These are phyloP conservation scores for Notocelia uddmanniana DNA, from an alignment of 2,888 invertebrate genomes.

Conservation along the genomic window DNA sequence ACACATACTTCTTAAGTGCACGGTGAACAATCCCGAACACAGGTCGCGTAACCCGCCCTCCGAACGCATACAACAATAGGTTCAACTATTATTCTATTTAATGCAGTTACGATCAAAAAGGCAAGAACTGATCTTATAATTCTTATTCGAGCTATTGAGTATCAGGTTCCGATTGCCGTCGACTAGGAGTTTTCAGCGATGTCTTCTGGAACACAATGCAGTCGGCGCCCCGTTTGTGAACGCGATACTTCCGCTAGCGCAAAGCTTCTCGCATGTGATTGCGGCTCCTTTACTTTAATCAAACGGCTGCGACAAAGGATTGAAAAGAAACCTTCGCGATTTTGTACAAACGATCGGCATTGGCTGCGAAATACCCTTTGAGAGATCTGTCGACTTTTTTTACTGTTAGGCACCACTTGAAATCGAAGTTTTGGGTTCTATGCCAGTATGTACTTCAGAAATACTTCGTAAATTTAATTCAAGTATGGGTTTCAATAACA, in stretches of 20 bases:
- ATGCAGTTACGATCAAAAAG: constrained; percentile 15
- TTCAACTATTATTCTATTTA: constrained; percentile 21
- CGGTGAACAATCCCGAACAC: constrained; percentile 15
- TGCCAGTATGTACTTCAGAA: background rate
- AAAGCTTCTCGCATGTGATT: constrained; percentile 79
- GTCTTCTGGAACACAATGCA: constrained; percentile 69
- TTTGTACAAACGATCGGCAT: constrained; percentile 79
- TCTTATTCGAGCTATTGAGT: constrained; percentile 48
- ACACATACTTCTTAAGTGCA: background rate
- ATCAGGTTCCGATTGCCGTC: constrained; percentile 72
- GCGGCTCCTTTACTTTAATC: constrained; percentile 84
- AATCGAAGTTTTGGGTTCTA: constrained; percentile 21
- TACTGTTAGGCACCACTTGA: constrained; percentile 54
- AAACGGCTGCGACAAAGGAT: constrained; percentile 84
- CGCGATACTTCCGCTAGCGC: constrained; percentile 84
- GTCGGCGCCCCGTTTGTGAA: constrained; percentile 83
- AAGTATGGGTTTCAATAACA: constrained; percentile 52
- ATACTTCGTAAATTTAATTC: constrained; percentile 39
- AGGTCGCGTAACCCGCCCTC: constrained; percentile 14
- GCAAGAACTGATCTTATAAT: constrained; percentile 27
- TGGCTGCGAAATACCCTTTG: constrained; percentile 75
- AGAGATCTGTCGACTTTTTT: constrained; percentile 72
- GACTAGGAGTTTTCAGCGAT: constrained; percentile 64
- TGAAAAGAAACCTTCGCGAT: constrained; percentile 80
- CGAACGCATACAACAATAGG: constrained; percentile 23